These are phyloP conservation scores for Eueremaeus valkanovi DNA, from an alignment of 2,888 invertebrate genomes.

Conservation along the genomic window DNA sequence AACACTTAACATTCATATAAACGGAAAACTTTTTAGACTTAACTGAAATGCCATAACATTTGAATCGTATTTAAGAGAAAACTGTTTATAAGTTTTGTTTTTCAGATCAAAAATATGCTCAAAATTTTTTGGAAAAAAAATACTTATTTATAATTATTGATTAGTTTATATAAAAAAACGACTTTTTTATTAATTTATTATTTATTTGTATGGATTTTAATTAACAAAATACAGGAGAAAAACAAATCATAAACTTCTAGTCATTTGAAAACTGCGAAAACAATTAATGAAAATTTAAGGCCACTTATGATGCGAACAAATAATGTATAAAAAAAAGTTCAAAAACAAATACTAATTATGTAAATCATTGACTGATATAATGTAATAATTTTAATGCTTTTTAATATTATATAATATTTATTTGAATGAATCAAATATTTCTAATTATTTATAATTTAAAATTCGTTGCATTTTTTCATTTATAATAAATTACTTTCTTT, in stretches of 20 bases:
- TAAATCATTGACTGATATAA: background rate
- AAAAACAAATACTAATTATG: background rate
- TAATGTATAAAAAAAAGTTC: background rate
- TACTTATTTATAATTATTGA: background rate
- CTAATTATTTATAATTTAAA: background rate
- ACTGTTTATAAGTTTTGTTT: no score
- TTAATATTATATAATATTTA: background rate
- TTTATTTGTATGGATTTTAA: background rate
- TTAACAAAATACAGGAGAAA: no score
- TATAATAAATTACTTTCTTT: no score
- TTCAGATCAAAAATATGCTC: background rate
- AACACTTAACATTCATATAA: no score
- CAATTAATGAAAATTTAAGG: background rate
- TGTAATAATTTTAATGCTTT: slow-evolving; percentile 6
- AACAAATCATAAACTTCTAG: background rate
- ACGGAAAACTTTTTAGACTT: no score
- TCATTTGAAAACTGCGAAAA: background rate
- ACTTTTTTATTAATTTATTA: no score
- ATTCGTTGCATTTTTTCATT: background rate
- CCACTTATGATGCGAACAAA: background rate
- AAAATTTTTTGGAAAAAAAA: background rate
- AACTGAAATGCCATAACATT: no score
- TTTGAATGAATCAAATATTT: background rate
- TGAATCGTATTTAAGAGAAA: no score
- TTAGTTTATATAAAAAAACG: no score